Base-by-base conservation (phyloP, 2,113 vertebrate species). In the Anser cygnoides region DNA sequence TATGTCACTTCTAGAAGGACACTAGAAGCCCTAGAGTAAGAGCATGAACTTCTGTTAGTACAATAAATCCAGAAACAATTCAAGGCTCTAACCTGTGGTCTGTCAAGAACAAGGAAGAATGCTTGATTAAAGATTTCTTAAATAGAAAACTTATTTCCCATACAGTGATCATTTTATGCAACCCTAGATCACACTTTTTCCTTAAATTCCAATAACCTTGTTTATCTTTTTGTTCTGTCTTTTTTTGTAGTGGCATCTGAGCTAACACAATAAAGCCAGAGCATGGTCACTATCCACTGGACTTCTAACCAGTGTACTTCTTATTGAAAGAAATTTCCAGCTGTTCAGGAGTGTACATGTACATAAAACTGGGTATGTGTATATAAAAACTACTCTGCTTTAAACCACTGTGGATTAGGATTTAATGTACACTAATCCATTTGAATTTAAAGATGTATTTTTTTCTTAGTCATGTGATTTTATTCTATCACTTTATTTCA, bases 281-380 rank as follows among this genome's bases (percentile, higher is more conserved):
- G 25, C 2, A 4, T 13, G 4, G 1, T 41, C 35, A n/a, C n/a
- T n/a, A n/a, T n/a, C n/a, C 6, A 25, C 10, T 57, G 5, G 44
- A 29, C 9, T 70, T 73, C 44, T 82, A 43, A 81, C 21, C 23
- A 23, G 33, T 18, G 10, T 41, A n/a, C 12, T 68, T 73, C 21
- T 35, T 35, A 35, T 35, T 35, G 35, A 35, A 35, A 35, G 35
- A 35, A 35, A 35, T 35, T 35, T 35, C 35, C 35, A 35, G 35
- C 35, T 35, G 35, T 35, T 35, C 35, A 35, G 35, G 67, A 16
- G 20, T 8, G 23, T 26, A 49, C 5, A 8, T 49, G 46, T 22
- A 49, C 46, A 49, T 49, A 49, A 49, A 49, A 49, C 16, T 20
- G 13, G 7, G 5, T 33, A 14, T 29, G 13, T 22, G 9, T 6